Conservation (phyloP, 1,140 invertebrate genomes). For the Bombus turneri region DNA sequence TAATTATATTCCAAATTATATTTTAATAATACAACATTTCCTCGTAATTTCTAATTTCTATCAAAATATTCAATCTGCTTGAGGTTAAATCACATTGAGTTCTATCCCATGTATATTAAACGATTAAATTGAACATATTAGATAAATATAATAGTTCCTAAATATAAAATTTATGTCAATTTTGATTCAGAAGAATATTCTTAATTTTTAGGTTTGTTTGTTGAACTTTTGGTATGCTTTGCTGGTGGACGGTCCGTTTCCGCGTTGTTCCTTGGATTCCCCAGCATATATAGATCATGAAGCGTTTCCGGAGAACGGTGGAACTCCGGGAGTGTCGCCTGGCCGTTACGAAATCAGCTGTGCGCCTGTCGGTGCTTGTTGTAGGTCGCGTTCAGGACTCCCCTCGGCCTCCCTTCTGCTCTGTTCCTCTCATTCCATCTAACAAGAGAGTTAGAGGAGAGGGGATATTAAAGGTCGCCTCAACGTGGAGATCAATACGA, state of each 20-base stretch:
- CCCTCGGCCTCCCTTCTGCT: constrained; percentile 2
- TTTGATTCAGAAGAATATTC: background rate
- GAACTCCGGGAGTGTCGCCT: constrained; percentile 56
- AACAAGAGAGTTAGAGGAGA: background rate
- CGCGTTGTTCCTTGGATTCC: constrained; percentile 17
- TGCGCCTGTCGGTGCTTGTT: constrained; percentile 62
- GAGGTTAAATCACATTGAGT: too few relatives aligned
- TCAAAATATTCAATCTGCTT: background rate
- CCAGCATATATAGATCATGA: constrained; percentile 53
- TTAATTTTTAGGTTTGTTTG: background rate
- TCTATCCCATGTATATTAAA: background rate
- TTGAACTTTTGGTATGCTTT: background rate
- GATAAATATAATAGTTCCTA: background rate
- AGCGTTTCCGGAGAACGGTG: constrained; percentile 61
- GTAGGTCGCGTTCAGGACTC: constrained; percentile 64
- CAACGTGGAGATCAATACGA: constrained; percentile 67
- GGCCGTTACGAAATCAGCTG: constrained; percentile 70
- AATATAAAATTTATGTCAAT: too few relatives aligned
- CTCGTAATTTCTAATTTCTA: too few relatives aligned
- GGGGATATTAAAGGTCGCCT: constrained; percentile 67
- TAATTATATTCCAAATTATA: background rate
- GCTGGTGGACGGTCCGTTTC: background rate
- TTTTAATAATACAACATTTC: background rate
- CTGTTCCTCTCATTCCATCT: background rate
- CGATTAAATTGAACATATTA: background rate